Conservation (phyloP, 2,113 vertebrate species). For the Nannospalax galili region DNA sequence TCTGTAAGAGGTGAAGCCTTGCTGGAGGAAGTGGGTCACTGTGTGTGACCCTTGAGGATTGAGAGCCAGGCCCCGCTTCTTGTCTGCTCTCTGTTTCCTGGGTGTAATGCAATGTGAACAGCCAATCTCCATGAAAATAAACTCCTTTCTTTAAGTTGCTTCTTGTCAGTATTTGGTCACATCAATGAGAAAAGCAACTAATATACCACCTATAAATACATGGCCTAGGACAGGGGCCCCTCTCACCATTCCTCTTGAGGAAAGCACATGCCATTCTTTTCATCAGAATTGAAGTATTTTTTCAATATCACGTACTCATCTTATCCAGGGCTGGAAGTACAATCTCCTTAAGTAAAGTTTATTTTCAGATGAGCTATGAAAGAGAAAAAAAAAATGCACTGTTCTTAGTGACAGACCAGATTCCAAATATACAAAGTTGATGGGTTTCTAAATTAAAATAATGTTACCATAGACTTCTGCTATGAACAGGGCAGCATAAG, state of each 20-base stretch:
- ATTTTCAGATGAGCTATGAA: constrained; percentile 21
- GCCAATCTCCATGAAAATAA: neutral
- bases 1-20: neutral
- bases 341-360: constrained; percentile 20
- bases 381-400: neutral
- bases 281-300: neutral
- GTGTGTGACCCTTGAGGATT: neutral
- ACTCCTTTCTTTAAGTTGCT: neutral
- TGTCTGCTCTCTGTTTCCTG: neutral
- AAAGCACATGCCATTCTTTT: neutral
- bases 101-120: neutral
- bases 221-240: neutral
- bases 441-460: constrained; percentile 32
- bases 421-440: constrained; percentile 14
- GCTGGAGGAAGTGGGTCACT: neutral
- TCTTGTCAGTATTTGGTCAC: neutral
- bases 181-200: neutral
- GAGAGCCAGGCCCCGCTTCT: neutral
- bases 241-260: neutral
- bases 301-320: neutral
- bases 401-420: neutral
- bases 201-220: neutral
- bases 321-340: neutral
- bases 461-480: neutral
- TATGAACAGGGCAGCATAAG: neutral